Evolutionary conservation across 2,888 invertebrate species (phyloP).

Genomic region (Caenorhabditis macrosperma): DNA sequence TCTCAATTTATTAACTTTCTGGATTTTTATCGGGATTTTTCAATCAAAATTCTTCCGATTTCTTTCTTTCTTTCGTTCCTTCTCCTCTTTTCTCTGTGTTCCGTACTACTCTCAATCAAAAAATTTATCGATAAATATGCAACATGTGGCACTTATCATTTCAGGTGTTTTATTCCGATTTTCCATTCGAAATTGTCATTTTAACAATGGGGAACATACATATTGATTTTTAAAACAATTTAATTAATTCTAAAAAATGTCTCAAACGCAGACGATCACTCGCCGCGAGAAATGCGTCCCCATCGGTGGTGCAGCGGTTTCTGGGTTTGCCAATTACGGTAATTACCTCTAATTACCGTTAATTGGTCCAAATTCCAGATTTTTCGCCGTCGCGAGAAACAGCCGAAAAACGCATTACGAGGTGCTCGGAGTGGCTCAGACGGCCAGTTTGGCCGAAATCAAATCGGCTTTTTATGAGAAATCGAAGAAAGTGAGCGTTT

Average conservation of each 20-base stretch:
- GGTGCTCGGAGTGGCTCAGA: conserved; percentile 69
- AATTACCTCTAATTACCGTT: not conserved
- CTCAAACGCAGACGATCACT: not conserved
- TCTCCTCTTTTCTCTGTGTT: no score
- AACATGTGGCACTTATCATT: conserved; percentile 13
- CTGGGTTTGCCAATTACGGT: conserved; percentile 27
- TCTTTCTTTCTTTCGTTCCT: conserved; percentile 10
- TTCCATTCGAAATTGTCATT: not conserved
- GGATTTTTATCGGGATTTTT: not conserved
- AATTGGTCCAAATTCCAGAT: conserved; percentile 7
- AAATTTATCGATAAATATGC: conserved; percentile 29
- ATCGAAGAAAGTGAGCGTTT: conserved; percentile 70
- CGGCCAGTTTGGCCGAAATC: conserved; percentile 70
- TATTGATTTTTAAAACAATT: not conserved
- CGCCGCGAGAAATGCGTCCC: not conserved
- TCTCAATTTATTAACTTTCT: not conserved
- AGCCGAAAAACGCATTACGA: conserved; percentile 59
- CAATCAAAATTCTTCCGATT: not conserved
- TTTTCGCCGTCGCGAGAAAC: conserved; percentile 18
- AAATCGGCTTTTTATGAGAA: conserved; percentile 76
- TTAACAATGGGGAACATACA: conserved; percentile 34
- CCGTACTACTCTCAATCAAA: no score
- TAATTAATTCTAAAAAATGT: not conserved
- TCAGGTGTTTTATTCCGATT: no score
- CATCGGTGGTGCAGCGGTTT: not conserved